Evolutionary conservation across 2,113 vertebrate genomes (phyloP).

Genomic region (Cyphomyrus plagiostoma): DNA sequence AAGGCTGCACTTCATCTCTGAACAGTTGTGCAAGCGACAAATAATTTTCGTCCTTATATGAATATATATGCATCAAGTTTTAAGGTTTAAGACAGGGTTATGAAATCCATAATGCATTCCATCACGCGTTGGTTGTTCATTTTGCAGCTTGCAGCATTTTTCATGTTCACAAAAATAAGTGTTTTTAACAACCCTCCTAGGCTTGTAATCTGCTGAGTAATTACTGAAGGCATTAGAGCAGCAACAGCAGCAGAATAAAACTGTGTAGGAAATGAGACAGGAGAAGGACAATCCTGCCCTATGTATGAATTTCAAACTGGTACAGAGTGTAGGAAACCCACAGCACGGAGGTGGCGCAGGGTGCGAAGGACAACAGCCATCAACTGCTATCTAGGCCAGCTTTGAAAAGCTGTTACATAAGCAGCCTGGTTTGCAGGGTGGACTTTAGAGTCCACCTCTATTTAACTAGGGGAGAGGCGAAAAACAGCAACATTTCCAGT

Average conservation of each 20-base stretch:
- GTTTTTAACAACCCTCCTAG: conserved; percentile 51
- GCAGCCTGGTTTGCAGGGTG: conserved; percentile 48
- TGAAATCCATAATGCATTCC: not conserved
- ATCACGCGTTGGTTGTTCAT: not conserved
- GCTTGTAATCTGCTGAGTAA: conserved; percentile 44
- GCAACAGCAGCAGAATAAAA: conserved; percentile 27
- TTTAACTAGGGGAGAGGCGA: not conserved
- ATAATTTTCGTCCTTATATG: not conserved
- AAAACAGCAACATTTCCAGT: not conserved
- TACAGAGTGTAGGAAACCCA: conserved; percentile 30
- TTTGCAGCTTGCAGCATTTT: conserved; percentile 18
- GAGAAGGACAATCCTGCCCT: conserved; percentile 44
- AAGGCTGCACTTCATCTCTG: not conserved
- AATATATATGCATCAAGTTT: not conserved
- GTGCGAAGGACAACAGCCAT: conserved; percentile 29
- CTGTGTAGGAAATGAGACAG: conserved; percentile 36
- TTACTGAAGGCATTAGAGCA: conserved; percentile 37
- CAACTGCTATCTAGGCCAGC: conserved; percentile 49
- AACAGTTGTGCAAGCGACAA: not conserved
- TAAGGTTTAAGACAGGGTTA: not conserved
- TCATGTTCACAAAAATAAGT: conserved; percentile 37
- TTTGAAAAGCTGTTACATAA: conserved; percentile 54
- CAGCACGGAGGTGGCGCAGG: not conserved
- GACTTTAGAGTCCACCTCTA: conserved; percentile 32
- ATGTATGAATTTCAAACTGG: conserved; percentile 31